Percentiles rank a stretch among this genome's conserved stretches.
Conservation (phyloP, 2,113 vertebrate species). For the Dinomys branickii region DNA sequence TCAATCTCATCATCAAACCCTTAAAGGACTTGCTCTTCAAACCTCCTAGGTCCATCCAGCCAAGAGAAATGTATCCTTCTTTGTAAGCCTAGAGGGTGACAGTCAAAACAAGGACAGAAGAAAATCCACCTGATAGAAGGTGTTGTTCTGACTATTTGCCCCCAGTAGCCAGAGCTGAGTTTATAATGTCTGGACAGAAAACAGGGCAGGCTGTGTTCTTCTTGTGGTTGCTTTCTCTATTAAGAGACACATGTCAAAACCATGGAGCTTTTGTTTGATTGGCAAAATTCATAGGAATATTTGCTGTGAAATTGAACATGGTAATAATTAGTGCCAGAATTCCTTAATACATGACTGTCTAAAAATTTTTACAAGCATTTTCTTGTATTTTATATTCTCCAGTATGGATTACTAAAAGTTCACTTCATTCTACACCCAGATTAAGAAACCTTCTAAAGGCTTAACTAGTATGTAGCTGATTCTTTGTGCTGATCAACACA, state of each 20-base stretch:
- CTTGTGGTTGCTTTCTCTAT: background rate
- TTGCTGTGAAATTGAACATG: background rate
- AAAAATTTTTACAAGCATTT: background rate
- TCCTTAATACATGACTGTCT: background rate
- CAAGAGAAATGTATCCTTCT: constrained; percentile 57
- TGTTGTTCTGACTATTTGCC: background rate
- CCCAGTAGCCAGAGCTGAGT: background rate
- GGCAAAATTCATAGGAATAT: background rate
- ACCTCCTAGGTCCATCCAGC: constrained; percentile 43
- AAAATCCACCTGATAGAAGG: background rate
- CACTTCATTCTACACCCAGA: background rate
- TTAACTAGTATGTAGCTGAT: fast-evolving
- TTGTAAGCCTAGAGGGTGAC: constrained; percentile 51
- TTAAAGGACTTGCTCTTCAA: constrained; percentile 68
- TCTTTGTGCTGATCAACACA: background rate
- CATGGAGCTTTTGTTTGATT: background rate
- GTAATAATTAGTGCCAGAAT: background rate
- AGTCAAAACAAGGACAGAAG: constrained; percentile 70
- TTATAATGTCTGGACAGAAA: background rate
- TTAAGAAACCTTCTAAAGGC: background rate
- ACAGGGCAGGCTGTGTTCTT: background rate
- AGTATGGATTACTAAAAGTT: background rate
- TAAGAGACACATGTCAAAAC: constrained; percentile 54
- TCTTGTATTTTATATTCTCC: background rate
- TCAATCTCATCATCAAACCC: constrained; percentile 62